Conservation (phyloP, 2,888 invertebrate genomes). For the Smittia sp. region DNA sequence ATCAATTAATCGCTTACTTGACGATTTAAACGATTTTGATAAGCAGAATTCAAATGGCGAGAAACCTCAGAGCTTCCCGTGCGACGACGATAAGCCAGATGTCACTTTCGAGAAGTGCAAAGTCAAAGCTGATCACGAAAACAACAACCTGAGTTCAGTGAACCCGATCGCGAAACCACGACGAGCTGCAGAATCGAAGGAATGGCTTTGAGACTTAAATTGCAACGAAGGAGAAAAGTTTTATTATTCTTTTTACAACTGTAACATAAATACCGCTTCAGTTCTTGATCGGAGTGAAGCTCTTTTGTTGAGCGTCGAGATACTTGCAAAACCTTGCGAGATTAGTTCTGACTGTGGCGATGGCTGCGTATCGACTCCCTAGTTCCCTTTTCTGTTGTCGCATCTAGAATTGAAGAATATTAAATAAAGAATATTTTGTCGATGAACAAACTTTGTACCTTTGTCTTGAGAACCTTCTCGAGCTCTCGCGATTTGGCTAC, state of each 20-base stretch:
- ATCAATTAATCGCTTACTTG: slow-evolving; percentile 18
- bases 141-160: slow-evolving; percentile 1
- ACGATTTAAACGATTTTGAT: slow-evolving; percentile 19
- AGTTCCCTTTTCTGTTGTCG: slow-evolving; percentile 63
- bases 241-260: too few species aligned
- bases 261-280: not conserved
- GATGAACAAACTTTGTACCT: slow-evolving; percentile 54
- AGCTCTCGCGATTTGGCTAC: slow-evolving; percentile 61
- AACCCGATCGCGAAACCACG: too few species aligned
- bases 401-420: slow-evolving; percentile 55
- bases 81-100: not conserved
- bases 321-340: slow-evolving; percentile 70
- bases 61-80: slow-evolving; percentile 16
- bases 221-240: too few species aligned
- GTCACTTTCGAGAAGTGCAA: not conserved
- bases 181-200: too few species aligned
- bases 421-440: slow-evolving; percentile 36
- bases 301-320: slow-evolving; percentile 45
- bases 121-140: not conserved
- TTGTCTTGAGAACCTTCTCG: slow-evolving; percentile 62
- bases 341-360: slow-evolving; percentile 68
- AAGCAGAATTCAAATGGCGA: not conserved
- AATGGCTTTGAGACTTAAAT: too few species aligned
- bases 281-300: slow-evolving; percentile 4
- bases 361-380: slow-evolving; percentile 67